Conservation (phyloP, 2,113 vertebrate species). For the Artemisiospiza belli region DNA sequence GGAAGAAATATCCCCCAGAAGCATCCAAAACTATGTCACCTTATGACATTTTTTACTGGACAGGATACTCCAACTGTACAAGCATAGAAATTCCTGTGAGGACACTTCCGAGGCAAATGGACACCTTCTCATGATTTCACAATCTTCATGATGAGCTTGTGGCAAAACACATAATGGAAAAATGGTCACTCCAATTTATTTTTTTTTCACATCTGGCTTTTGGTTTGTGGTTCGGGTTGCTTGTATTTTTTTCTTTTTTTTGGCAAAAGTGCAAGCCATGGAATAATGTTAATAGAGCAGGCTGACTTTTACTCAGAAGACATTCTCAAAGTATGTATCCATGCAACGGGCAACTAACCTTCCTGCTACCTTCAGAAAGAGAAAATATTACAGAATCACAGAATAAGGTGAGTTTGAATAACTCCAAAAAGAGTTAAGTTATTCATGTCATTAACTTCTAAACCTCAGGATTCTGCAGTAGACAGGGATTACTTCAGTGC, state of each 20-base stretch:
- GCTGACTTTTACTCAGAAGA: neutral
- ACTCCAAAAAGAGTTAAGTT: slow-evolving; percentile 8
- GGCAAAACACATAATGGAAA: neutral
- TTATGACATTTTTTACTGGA: neutral
- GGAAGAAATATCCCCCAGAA: slow-evolving; percentile 6
- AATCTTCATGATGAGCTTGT: neutral
- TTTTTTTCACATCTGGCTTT: neutral
- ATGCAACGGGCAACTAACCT: neutral
- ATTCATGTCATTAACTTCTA: neutral
- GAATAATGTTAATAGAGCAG: neutral
- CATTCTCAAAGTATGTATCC: neutral
- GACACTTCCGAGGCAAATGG: neutral
- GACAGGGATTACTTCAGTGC: neutral
- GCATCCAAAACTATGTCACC: neutral
- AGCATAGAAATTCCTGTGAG: neutral
- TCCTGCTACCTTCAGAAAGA: neutral
- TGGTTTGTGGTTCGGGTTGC: neutral
- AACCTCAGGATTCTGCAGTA: slow-evolving; percentile 26
- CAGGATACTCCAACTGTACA: neutral
- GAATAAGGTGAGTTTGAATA: neutral
- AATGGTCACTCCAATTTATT: fast-evolving
- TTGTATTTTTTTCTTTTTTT: neutral
- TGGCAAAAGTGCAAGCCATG: neutral
- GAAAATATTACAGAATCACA: neutral
- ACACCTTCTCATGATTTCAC: neutral